A percentile compares a stretch with the other conserved stretches of the same genome.
These are phyloP conservation scores for Coccyzus lansbergi DNA, from an alignment of 2,797 vertebrate species.

Conservation along the genomic window DNA sequence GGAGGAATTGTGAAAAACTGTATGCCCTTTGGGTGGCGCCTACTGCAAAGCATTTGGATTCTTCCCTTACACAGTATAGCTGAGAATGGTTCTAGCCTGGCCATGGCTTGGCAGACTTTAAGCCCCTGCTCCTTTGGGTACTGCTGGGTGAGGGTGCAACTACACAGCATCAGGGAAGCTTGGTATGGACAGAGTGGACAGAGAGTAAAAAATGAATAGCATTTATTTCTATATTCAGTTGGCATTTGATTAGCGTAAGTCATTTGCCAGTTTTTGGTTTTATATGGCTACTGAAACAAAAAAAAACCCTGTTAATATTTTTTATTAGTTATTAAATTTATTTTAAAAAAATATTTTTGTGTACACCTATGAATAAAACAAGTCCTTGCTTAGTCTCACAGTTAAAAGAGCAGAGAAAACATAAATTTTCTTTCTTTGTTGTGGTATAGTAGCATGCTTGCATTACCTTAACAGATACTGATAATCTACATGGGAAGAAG, in stretches of 20 bases:
- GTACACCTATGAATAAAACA: background rate
- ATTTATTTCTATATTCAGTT: background rate
- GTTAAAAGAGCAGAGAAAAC: background rate
- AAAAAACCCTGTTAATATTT: background rate
- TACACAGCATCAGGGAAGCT: background rate
- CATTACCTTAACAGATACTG: background rate
- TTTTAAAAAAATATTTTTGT: background rate
- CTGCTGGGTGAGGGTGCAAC: background rate
- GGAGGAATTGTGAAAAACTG: background rate
- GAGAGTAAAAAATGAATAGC: background rate
- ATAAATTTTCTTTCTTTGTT: background rate
- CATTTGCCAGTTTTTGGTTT: background rate
- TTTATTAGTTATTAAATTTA: background rate
- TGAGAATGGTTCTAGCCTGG: background rate
- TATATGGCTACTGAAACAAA: background rate
- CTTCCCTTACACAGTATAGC: fast-evolving
- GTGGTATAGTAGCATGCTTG: background rate
- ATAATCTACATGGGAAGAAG: background rate
- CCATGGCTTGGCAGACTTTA: fast-evolving
- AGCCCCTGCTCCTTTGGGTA: background rate
- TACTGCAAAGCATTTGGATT: conserved; percentile 16
- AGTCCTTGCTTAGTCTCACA: background rate
- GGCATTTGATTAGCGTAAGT: background rate
- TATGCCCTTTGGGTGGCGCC: conserved; percentile 51
- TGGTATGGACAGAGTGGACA: background rate